These are phyloP conservation scores for Drosophila pegasa DNA, from an alignment of 2,888 invertebrate genomes.

Conservation along the genomic window DNA sequence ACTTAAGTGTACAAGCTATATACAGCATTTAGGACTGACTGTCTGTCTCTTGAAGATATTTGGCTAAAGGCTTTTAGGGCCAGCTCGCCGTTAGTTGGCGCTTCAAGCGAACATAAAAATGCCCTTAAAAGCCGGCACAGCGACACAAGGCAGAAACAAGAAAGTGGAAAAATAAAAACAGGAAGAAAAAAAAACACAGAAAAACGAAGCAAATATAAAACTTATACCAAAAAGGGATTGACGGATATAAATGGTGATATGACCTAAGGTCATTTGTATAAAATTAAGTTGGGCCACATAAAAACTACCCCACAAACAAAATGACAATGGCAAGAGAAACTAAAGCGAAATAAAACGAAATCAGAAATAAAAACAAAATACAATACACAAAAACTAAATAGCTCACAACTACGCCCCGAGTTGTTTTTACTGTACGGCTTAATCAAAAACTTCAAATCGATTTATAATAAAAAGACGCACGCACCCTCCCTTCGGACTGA, in stretches of 20 bases:
- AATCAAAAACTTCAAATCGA: constrained; percentile 79
- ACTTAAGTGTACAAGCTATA: constrained; percentile 34
- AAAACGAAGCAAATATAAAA: constrained; percentile 76
- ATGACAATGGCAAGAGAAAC: constrained; percentile 56
- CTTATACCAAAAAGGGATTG: constrained; percentile 79
- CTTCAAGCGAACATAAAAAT: constrained; percentile 77
- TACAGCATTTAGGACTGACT: constrained; percentile 50
- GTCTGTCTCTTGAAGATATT: constrained; percentile 73
- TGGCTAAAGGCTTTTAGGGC: constrained; percentile 80
- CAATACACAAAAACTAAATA: constrained; percentile 44
- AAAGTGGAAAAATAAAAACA: constrained; percentile 26
- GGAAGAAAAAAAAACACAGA: constrained; percentile 11
- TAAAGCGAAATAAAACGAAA: constrained; percentile 17
- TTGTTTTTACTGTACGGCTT: constrained; percentile 56
- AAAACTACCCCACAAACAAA: constrained; percentile 61
- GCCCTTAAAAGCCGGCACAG: constrained; percentile 73
- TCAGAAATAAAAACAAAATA: constrained; percentile 20
- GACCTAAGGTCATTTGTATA: constrained; percentile 80
- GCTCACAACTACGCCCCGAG: constrained; percentile 58
- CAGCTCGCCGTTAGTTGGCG: constrained; percentile 76
- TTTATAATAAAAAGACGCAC: constrained; percentile 68
- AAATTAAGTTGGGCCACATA: constrained; percentile 80
- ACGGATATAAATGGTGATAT: constrained; percentile 81
- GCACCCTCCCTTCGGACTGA: neutral
- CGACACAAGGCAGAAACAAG: constrained; percentile 46